Evolutionary conservation across 2,797 vertebrate species (phyloP).

Genomic region (Eutrigla gurnardus): DNA sequence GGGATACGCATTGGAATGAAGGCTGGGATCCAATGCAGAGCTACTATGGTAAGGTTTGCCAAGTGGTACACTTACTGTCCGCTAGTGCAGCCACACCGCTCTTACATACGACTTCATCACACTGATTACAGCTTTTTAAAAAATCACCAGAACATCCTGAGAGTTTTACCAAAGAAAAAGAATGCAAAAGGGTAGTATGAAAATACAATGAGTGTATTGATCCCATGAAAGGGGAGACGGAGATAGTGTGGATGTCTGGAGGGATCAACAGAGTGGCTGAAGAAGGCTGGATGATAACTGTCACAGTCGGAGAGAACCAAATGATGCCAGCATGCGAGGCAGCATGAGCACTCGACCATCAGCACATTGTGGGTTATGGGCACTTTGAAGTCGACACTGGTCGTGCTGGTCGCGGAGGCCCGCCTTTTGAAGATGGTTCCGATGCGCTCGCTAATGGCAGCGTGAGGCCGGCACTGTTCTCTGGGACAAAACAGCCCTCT

Average conservation of each 20-base stretch:
- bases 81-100: constrained; percentile 4
- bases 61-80: constrained; percentile 33
- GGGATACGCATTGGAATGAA: constrained; percentile 88
- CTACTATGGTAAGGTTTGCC: constrained; percentile 85
- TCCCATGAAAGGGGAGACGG: not conserved
- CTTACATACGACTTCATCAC: constrained; percentile 21
- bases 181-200: not conserved
- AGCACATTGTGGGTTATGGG: constrained; percentile 69
- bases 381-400: constrained; percentile 84
- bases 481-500: constrained; percentile 82
- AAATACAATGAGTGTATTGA: constrained; percentile 1
- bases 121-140: constrained; percentile 17
- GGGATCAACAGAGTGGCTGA: constrained; percentile 13
- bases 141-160: not conserved
- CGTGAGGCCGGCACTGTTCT: constrained; percentile 79
- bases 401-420: constrained; percentile 70
- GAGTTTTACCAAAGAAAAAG: not conserved
- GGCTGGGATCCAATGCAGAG: constrained; percentile 88
- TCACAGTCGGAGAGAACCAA: constrained; percentile 53
- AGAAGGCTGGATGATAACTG: constrained; percentile 44
- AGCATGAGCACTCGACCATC: constrained; percentile 73
- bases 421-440: constrained; percentile 82
- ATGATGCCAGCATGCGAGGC: constrained; percentile 68
- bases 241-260: constrained; percentile 18
- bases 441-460: constrained; percentile 85